Evolutionary conservation across 2,797 vertebrate species (phyloP).

Genomic region (Hoplostethus atlanticus): DNA sequence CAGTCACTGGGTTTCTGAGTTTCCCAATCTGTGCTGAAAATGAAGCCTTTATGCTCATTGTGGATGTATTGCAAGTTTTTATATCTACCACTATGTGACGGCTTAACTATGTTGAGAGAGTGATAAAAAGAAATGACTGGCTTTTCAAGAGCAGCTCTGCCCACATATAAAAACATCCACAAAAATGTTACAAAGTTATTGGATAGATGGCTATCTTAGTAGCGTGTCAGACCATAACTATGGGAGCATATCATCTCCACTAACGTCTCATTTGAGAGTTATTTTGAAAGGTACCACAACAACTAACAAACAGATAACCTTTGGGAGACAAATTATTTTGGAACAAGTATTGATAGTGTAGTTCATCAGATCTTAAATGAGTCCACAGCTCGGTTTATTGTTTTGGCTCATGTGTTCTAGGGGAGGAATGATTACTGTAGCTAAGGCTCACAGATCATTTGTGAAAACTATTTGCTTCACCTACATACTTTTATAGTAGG

Average conservation of each 20-base stretch:
- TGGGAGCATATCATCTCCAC: constrained; percentile 32
- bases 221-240: constrained; percentile 50
- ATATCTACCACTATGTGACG: constrained; percentile 57
- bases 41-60: constrained; percentile 48
- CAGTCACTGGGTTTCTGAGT: constrained; percentile 45
- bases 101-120: constrained; percentile 57
- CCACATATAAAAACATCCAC: constrained; percentile 65
- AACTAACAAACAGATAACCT: constrained; percentile 19
- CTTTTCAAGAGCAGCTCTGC: constrained; percentile 59
- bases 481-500: too few relatives aligned
- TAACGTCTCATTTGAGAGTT: constrained; percentile 18
- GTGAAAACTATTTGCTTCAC: background rate
- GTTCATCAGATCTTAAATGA: constrained; percentile 39
- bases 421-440: constrained; percentile 27
- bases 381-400: constrained; percentile 49
- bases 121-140: constrained; percentile 61
- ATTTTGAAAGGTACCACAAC: constrained; percentile 15
- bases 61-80: constrained; percentile 63
- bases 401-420: constrained; percentile 42
- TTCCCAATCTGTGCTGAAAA: constrained; percentile 51
- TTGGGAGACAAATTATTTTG: constrained; percentile 39
- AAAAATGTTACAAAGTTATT: constrained; percentile 65
- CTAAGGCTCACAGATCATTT: constrained; percentile 22
- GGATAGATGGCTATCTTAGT: constrained; percentile 41
- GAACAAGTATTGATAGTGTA: constrained; percentile 39